Evolutionary conservation across 53 echinoderm and acorn worm genomes (phyloP).

Genomic region (Antedon mediterranea): DNA sequence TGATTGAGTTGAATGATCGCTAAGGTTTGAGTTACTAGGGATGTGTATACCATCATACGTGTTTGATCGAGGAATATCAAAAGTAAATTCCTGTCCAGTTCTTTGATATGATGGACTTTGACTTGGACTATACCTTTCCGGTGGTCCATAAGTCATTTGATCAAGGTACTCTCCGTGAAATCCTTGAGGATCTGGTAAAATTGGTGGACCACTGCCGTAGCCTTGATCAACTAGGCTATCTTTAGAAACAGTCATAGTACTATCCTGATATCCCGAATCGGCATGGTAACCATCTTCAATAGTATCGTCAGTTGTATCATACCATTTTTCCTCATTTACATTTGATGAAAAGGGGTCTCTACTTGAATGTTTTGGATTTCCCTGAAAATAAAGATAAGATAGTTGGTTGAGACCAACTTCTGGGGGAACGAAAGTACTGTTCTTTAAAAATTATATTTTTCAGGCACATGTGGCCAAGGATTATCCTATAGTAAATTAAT

Average conservation of each 20-base stretch:
- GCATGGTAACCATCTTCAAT: conserved; percentile 13
- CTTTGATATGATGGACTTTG: background rate
- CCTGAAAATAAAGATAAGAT: conserved; percentile 15
- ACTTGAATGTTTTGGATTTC: conserved; percentile 43
- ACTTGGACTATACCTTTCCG: background rate
- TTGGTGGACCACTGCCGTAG: background rate
- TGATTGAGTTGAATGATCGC: conserved; percentile 78
- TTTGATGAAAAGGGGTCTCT: conserved; percentile 47
- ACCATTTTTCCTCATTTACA: conserved; percentile 83
- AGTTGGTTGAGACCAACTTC: background rate
- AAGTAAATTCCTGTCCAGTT: background rate
- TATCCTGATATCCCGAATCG: conserved; percentile 52
- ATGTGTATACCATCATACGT: conserved; percentile 8
- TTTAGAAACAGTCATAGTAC: conserved; percentile 45
- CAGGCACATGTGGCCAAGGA: too few relatives aligned
- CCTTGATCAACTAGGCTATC: conserved; percentile 25
- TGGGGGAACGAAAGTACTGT: too few relatives aligned
- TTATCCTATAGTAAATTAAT: too few relatives aligned
- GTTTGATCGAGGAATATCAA: background rate
- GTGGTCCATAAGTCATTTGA: background rate
- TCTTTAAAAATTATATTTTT: too few relatives aligned
- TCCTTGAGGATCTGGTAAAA: background rate
- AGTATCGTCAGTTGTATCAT: conserved; percentile 71
- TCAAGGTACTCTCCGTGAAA: background rate
- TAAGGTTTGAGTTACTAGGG: conserved; percentile 62